Base-by-base conservation (phyloP, 2,888 invertebrate genomes). In the Beris morrisii region DNA sequence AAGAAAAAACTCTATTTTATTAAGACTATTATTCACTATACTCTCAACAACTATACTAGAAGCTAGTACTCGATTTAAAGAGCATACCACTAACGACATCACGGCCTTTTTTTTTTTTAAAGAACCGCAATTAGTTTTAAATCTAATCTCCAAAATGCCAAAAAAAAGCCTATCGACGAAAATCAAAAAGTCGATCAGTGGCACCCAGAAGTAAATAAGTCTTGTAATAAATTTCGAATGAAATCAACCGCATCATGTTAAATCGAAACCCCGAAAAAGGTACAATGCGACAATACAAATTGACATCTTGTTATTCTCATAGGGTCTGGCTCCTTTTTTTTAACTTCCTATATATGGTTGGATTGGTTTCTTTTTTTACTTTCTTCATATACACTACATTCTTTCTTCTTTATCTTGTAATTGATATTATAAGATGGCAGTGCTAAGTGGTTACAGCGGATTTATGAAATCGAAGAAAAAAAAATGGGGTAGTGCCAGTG, bases 221-320 rank as follows among this genome's bases (percentile, higher is more conserved):
- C 57, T 61, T 58, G 66, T 66, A 68, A 72, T 72, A 72, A 72
- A 72, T 72, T 70, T 70, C 46, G 65, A 67, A 68, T 61, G 69
- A 69, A 71, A 70, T 69, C 71, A 70, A 71, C 70, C 72, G 65
- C 66, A 70, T 71, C 71, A 64, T 71, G 71, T 71, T 68, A 59
- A 70, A 71, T 63, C 15, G 46, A 65, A 46, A 50, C 15, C 48
- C 13, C 28, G 31, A 56, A 48, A 65, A 56, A 44, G 46, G 56
- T 38, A 65, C 65, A 55, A 56, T 13, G 64, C 61, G 64, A 67
- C 54, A 65, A 58, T 70, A 73, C 73, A 73, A 73, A 73, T 73
- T 73, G 72, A 72, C 71, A 72, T 71, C 72, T 71, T 72, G 73
- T 73, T 73, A 73, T 73, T 72, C 71, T 68, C 45, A 64, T 64